Base-by-base conservation (phyloP, 2,113 vertebrate genomes). In the Siniperca knerii region DNA sequence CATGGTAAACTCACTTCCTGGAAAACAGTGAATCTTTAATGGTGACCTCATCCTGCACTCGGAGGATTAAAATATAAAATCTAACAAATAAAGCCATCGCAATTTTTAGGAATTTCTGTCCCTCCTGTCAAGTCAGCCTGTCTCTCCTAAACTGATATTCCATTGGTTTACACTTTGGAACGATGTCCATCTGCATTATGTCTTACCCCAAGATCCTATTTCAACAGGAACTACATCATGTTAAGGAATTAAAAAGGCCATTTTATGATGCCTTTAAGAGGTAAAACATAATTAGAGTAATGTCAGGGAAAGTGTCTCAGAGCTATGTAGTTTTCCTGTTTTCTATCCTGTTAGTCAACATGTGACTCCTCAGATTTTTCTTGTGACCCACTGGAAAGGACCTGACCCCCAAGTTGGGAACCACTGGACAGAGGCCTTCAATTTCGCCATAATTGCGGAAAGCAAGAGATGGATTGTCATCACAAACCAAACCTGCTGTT, bases 1-100 rank as follows among this genome's bases (percentile, higher is more conserved):
- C 5, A 60, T 55, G 23, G 15, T 79, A n/a, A 82, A 73, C 48
- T 65, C 13, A 64, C 66, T 73, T 44, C 20, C 33, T 0, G 0
- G 55, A 77, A 57, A 29, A 74, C 16, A 48, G 4, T 67, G 13
- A 80, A 64, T 82, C 75, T 76, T 64, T 40, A 35, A 79, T 46
- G 15, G 29, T 0, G 4, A 37, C 48, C 16, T 73, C 74, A 23
- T 68, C 33, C 16, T 58, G 33, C 37, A 46, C 20, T 21, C 8
- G 60, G 13, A 40, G 23, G 13, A 52, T 21, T 25, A 21, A 66
- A 50, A 58, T 70, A 73, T 48, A 35, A 21, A 71, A 60, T 72
- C 37, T 15, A 57, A 54, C 29, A 29, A 29, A 29, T 29, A 29
- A 29, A 29, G 29, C 0, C 48, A 21, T 37, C 8, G 3, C 4